Evolutionary conservation across 2,888 invertebrate species (phyloP), one percentile per base, ranked within the genome.

Genomic region (Cryptosula pallasiana): DNA sequence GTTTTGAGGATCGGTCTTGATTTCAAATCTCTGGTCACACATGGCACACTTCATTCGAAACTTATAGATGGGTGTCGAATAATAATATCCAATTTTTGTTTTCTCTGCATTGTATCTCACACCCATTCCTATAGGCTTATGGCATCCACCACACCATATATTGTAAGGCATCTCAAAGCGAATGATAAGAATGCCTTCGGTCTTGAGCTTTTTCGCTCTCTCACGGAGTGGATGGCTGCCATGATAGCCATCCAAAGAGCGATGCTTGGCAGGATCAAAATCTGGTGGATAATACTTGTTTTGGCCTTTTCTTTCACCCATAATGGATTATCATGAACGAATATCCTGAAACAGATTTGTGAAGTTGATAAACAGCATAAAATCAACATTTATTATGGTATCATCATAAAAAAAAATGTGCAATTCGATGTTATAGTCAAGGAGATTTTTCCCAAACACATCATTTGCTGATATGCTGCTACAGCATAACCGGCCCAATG

Each of bases 151-250:
- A 79, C 99, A 99, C 99, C 99, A 99, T 78, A 99, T 98, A 86
- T 99, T 99, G 82, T 95, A 99, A 0, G 99, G 99, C 97, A 99
- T 96, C 87, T 99, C 99, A 87, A 99, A 99, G 69, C 88, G 90
- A 76, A 96, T 95, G 76, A 95, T 92, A 32, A 96, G 89, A 78
- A 99, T 98, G 16, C 98, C 99, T 87, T 94, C 88, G 81, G 94
- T 92, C 32, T 78, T 75, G 1, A 98, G 89, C 84, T 99, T 99
- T n/a, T 92, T 88, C 29, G 98, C 99, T 75, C 99, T 87, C 85
- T 99, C 98, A 35, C 99, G 89, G 55, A 99, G 86, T 0, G 98
- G 96, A 89, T 99, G 99, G 20, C 94, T 94, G 32, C 89, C 89
- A 80, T 91, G 89, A 86, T 95, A 98, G 84, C 93, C 93, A 83